Evolutionary conservation across 1,140 invertebrate species (phyloP), one percentile per base, ranked within the genome.

Genomic region (Paraescarpia echinospica): DNA sequence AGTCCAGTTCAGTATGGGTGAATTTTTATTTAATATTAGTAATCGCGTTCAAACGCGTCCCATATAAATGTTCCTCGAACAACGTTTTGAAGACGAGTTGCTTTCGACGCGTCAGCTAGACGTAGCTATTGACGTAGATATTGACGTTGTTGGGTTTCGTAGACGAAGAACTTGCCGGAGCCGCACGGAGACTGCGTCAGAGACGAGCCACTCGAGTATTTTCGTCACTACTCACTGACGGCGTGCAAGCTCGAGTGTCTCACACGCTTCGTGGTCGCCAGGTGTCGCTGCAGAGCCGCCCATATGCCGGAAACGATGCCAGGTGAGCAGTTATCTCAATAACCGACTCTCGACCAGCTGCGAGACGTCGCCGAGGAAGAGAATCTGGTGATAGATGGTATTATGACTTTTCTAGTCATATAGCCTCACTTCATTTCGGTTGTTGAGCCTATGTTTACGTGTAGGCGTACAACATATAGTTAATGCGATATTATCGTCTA

Each of bases 231-330:
- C 91, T 41, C 35, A 14, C 33, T 92, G 48, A 6, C 91, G 35
- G 91, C 35, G 34, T 92, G 91, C 48, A 92, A 34, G 91, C 22
- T 35, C 22, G 91, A 92, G 22, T 92, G 91, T 51, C 33, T 41
- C 33, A 92, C 48, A 12, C 34, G 34, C 6, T 41, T 41, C n/a
- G 2, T 92, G 48, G 48, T 92, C 34, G 48, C 34, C 34, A 51
- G 48, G 48, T 92, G 91, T 92, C 33, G 48, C 34, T 92, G 91
- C 91, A 14, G 91, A 51, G 91, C 34, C 48, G 33, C 48, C 8
- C 34, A 92, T 59, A 92, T 92, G 91, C 91, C 91, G 27, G 35
- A 35, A 92, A 92, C 33, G 33, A 51, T 14, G 90, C 34, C 90
- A 22, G 90, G 90, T 90, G 59, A 77, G 59, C 59, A 27, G 59